Evolutionary conservation across 2,797 vertebrate genomes (phyloP).

Genomic region (Ficedula albicollis): DNA sequence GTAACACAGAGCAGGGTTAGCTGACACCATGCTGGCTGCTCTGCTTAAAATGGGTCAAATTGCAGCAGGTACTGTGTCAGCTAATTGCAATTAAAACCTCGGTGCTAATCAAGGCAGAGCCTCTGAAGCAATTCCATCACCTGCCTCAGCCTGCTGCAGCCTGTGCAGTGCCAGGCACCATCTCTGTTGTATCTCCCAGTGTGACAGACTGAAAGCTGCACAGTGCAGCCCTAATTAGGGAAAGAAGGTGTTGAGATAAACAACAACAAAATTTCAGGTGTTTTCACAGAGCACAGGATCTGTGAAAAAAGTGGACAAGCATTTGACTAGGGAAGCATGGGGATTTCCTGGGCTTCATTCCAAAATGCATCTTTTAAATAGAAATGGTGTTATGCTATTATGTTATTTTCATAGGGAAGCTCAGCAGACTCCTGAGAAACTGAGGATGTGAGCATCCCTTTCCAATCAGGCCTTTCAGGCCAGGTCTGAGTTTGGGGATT

Average conservation of each 20-base stretch:
- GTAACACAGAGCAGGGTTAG: not conserved
- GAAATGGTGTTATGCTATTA: not conserved
- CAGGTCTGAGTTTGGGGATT: not conserved
- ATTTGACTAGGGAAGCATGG: not conserved
- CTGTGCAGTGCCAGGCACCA: not conserved
- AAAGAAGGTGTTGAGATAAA: not conserved
- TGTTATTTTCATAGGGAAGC: not conserved
- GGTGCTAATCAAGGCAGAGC: conserved; percentile 6
- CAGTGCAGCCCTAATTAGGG: not conserved
- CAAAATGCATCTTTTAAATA: conserved; percentile 15
- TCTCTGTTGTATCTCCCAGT: not conserved
- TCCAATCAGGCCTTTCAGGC: not conserved
- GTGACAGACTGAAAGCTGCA: not conserved
- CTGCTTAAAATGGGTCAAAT: not conserved
- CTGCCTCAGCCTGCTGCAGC: not conserved
- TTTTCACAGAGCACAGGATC: not conserved
- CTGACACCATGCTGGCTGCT: not conserved
- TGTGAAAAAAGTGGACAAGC: conserved; percentile 25
- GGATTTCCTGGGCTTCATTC: conserved; percentile 14
- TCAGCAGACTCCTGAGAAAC: not conserved
- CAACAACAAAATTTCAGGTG: not conserved
- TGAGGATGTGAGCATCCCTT: not conserved
- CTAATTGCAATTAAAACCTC: not conserved
- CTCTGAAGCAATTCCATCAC: not conserved
- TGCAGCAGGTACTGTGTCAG: not conserved